Evolutionary conservation across 2,113 vertebrate genomes (phyloP), one percentile per base, ranked within the genome.

Genomic region (Chionomys nivalis): DNA sequence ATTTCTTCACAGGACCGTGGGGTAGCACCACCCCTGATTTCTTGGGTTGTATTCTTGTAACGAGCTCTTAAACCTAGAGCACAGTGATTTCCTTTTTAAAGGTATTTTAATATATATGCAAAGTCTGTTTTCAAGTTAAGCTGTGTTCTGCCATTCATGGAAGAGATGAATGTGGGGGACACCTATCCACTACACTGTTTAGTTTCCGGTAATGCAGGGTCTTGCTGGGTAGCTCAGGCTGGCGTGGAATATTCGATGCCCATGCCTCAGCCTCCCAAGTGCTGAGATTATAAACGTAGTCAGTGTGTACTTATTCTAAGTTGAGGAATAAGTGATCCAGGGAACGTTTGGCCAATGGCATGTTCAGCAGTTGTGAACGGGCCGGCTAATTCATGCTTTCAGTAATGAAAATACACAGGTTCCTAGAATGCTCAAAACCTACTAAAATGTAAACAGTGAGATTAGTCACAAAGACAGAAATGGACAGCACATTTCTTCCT

Each of bases 401-500:
- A 1, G 21, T 5, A 7, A 86, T 36, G 42, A 58, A 75, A 75
- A 87, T 31, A 33, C 13, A 66, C 26, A 65, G 0, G 79, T 83
- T 77, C 70, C 91, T 31, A 75, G 3, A 61, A 44, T 8, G n/a
- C 33, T 91, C 91, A 88, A 82, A 94, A 33, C 55, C 63, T 47
- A 94, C 89, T 88, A 14, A 95, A 82, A 63, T 12, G 44, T 39
- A 28, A 81, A n/a, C 68, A 13, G 68, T 75, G 55, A 0, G 47
- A 70, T 72, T 19, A 13, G 14, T 83, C 52, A 52, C 28, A 86
- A 85, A 87, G 91, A 33, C 21, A 58, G 85, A 96, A 95, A 63
- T 36, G 91, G 63, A 79, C 82, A 82, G 96, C 95, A 88, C 36
- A 55, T 83, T 93, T 81, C 88, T 90, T 33, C 42, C 82, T 61